Percentiles rank a stretch among this genome's conserved stretches.
Conservation (phyloP, 1,140 invertebrate genomes). For the Bombus fervidus region DNA sequence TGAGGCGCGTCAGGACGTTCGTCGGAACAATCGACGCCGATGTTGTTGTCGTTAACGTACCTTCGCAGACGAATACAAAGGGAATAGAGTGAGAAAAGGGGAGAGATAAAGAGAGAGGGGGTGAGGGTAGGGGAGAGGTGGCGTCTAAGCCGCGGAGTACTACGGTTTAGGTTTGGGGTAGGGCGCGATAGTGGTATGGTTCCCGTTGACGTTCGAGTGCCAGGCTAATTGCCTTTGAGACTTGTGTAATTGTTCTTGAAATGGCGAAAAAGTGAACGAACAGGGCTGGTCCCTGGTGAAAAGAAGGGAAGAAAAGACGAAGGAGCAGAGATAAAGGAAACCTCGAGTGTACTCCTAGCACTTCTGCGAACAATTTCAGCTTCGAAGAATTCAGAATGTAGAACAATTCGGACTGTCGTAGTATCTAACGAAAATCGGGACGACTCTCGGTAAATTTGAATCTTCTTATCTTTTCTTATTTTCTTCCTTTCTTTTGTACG, state of each 20-base stretch:
- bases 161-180: too few relatives aligned
- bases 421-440: too few relatives aligned
- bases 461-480: background rate
- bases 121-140: background rate
- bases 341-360: background rate
- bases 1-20: constrained; percentile 21
- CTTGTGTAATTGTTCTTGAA: background rate
- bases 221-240: constrained; percentile 45
- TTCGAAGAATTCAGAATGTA: background rate
- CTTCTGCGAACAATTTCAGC: too few relatives aligned
- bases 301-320: background rate
- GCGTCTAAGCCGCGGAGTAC: constrained; percentile 37
- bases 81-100: background rate
- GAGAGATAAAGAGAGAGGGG: background rate
- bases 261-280: background rate
- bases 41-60: constrained; percentile 3
- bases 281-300: background rate
- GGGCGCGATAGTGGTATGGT: too few relatives aligned
- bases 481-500: background rate
- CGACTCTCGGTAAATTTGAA: too few relatives aligned
- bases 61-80: background rate
- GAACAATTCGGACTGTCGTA: background rate
- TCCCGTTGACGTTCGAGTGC: constrained; percentile 2
- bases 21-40: constrained; percentile 2
- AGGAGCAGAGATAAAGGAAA: constrained; percentile 11